Evolutionary conservation across 2,113 vertebrate genomes (phyloP).

Genomic region (Zeus faber): DNA sequence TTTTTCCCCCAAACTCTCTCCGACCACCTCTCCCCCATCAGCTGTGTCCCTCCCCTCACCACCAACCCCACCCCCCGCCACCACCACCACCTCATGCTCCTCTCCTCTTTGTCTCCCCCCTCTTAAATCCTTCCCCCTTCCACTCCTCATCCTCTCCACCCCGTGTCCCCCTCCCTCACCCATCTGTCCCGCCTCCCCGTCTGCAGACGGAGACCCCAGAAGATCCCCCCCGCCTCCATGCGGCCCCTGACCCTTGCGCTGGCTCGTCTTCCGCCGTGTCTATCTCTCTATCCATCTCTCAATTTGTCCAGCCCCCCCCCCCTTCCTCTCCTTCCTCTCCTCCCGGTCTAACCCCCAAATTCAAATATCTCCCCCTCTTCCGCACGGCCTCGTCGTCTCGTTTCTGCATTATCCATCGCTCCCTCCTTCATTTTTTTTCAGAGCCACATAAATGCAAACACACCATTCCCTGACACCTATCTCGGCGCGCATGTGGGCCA

Average conservation of each 20-base stretch:
- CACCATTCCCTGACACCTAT: too few species aligned
- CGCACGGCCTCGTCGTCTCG: neutral
- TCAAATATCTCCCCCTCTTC: neutral
- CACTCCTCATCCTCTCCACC: neutral
- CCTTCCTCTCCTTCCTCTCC: neutral
- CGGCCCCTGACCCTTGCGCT: slow-evolving; percentile 41
- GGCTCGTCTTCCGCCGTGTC: neutral
- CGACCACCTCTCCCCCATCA: neutral
- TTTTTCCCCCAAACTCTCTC: slow-evolving; percentile 4
- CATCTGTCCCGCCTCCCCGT: slow-evolving; percentile 31
- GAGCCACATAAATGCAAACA: too few species aligned
- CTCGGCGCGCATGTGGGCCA: too few species aligned
- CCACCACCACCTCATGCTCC: too few species aligned
- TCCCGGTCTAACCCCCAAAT: neutral
- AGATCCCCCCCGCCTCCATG: too few species aligned
- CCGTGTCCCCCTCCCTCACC: slow-evolving; percentile 15
- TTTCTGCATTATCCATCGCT: neutral
- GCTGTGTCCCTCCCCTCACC: neutral
- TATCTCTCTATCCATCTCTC: neutral
- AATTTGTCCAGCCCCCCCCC: neutral
- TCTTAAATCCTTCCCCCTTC: neutral
- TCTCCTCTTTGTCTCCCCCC: slow-evolving; percentile 14
- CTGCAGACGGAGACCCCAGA: too few species aligned
- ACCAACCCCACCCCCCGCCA: neutral
- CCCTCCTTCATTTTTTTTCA: too few species aligned